Base-by-base conservation (phyloP, 2,888 invertebrate genomes). In the Gymnosoma rotundatum region DNA sequence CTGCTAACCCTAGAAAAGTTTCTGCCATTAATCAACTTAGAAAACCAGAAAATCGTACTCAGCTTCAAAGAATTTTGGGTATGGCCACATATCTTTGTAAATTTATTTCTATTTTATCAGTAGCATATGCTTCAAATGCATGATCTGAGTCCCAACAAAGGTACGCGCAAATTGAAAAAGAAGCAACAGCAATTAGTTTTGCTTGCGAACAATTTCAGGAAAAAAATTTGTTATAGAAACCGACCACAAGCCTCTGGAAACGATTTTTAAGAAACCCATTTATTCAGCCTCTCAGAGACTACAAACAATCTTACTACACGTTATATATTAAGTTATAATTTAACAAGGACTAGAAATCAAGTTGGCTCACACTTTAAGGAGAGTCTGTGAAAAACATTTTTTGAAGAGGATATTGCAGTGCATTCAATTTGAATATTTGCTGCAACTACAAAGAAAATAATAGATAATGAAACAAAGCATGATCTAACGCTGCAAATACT, bases 101-200 rank as follows among this genome's bases (percentile, higher is more conserved):
- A 25, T 25, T 25, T 25, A 25, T 38, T n/a, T n/a, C n/a, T n/a
- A n/a, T n/a, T 18, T 86, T 89, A 69, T 90, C 90, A 9, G 86
- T 90, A 14, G 89, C 88, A 8, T 91, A 90, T 86, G 91, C 90
- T 16, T 89, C 89, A n/a, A n/a, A n/a, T n/a, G n/a, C n/a, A n/a
- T n/a, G n/a, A n/a, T n/a, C n/a, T n/a, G n/a, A n/a, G n/a, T n/a
- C n/a, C 25, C 25, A 25, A 25, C n/a, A 25, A 25, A 25, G 1
- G 1, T 25, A 25, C 4, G 25, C 25, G 25, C 25, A 25, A 25
- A 25, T 2, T 25, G 4, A 90, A n/a, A 89, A 88, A 9, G 91
- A 90, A 86, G 91, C 90, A 10, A 89, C 90, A 16, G 48, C 60
- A 60, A 60, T 60, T 32, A 3, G 60, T 60, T 60, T 32, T 21